These are phyloP conservation scores for Marmota flaviventris DNA, from an alignment of 2,113 vertebrate species.

Conservation along the genomic window DNA sequence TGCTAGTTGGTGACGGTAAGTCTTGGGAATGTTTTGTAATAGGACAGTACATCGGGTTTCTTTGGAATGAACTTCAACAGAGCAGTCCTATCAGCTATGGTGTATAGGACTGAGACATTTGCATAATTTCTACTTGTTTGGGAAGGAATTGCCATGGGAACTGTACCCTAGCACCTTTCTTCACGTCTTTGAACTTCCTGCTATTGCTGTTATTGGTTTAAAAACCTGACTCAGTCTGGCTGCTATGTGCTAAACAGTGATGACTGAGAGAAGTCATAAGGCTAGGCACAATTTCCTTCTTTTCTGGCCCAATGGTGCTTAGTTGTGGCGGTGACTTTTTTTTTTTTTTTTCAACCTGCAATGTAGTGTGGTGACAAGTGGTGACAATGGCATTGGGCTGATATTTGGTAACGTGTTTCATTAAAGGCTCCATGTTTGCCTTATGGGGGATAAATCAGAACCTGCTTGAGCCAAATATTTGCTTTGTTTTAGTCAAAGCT, in stretches of 20 bases:
- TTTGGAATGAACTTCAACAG: constrained; percentile 55
- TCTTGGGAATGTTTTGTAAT: constrained; percentile 56
- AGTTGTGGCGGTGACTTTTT: neutral
- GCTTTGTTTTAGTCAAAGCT: constrained; percentile 13
- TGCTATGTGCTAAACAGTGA: neutral
- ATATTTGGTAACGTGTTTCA: constrained; percentile 30
- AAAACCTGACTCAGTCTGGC: neutral
- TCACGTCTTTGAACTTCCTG: constrained; percentile 35
- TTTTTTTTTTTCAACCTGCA: neutral
- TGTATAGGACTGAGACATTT: neutral
- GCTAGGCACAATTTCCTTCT: constrained; percentile 10
- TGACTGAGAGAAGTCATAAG: constrained; percentile 27
- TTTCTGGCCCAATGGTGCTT: neutral
- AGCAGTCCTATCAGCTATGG: neutral
- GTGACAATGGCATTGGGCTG: neutral
- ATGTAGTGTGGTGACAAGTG: neutral
- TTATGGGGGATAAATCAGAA: constrained; percentile 33
- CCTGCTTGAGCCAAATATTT: neutral
- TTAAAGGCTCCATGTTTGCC: neutral
- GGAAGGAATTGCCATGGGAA: neutral
- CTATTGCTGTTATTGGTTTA: neutral
- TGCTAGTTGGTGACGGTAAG: constrained; percentile 41
- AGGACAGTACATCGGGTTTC: neutral
- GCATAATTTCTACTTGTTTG: neutral
- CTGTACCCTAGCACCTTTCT: neutral